Conservation (phyloP, 2,113 vertebrate genomes). For the Reinhardtius hippoglossoides region DNA sequence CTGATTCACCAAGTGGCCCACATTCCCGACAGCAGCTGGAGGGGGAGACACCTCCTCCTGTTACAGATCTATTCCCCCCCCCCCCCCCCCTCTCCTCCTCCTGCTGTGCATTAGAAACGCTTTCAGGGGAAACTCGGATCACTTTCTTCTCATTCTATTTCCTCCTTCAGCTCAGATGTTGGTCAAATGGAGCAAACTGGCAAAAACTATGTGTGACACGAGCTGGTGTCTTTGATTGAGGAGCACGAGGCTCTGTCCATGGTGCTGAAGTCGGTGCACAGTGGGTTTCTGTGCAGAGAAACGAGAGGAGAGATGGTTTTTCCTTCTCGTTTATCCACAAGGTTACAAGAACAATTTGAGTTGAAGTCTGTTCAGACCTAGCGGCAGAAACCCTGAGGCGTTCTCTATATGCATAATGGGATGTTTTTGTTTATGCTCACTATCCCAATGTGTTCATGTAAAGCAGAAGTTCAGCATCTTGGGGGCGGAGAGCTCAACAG, state of each 20-base stretch:
- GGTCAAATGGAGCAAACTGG: neutral
- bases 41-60: neutral
- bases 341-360: neutral
- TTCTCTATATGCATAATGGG: neutral
- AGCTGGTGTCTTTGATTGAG: neutral
- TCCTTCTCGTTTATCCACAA: neutral
- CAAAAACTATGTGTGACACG: neutral
- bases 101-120: neutral
- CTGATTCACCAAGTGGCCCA: neutral
- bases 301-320: neutral
- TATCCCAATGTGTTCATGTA: no score
- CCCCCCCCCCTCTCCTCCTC: neutral
- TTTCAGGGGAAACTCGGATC: neutral
- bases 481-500: neutral
- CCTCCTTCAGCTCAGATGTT: no score
- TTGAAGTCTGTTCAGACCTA: neutral
- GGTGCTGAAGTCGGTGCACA: neutral
- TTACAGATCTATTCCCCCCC: neutral
- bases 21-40: neutral
- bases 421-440: neutral
- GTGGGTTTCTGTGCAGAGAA: neutral
- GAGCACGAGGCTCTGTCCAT: neutral
- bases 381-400: conserved; percentile 6
- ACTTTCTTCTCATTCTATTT: neutral
- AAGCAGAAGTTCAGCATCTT: no score